Evolutionary conservation across 2,888 invertebrate species (phyloP).

Genomic region (Acanthopleura granulata): DNA sequence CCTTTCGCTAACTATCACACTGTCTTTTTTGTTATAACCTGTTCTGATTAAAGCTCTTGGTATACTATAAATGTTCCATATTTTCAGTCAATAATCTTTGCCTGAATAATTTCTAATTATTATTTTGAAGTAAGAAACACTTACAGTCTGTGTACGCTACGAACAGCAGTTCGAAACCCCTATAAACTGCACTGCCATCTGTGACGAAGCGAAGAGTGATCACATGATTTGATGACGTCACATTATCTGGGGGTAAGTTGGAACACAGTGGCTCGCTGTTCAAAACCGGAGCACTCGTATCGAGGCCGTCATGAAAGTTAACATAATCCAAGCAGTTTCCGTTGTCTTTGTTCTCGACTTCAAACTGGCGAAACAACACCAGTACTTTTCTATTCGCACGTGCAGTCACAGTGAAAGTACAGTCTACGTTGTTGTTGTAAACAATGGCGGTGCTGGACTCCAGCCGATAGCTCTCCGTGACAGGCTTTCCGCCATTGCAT

Average conservation of each 20-base stretch:
- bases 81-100: too few species aligned
- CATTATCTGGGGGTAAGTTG: neutral
- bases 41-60: too few species aligned
- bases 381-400: neutral
- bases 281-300: neutral
- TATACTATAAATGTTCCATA: too few species aligned
- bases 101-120: too few species aligned
- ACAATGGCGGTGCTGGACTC: slow-evolving; percentile 13
- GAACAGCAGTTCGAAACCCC: neutral
- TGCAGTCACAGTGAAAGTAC: slow-evolving; percentile 9
- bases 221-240: slow-evolving; percentile 4
- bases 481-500: neutral
- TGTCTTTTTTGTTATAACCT: too few species aligned
- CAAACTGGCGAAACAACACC: neutral
- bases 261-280: neutral
- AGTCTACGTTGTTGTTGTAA: slow-evolving; percentile 10
- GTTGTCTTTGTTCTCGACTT: neutral
- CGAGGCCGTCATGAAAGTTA: neutral
- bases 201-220: neutral
- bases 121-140: neutral
- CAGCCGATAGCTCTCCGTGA: neutral
- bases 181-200: neutral
- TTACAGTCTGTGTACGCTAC: neutral
- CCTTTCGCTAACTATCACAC: too few species aligned
- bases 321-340: slow-evolving; percentile 11